These are phyloP conservation scores for Epinotia ramella DNA, from an alignment of 2,888 invertebrate genomes.

Conservation along the genomic window DNA sequence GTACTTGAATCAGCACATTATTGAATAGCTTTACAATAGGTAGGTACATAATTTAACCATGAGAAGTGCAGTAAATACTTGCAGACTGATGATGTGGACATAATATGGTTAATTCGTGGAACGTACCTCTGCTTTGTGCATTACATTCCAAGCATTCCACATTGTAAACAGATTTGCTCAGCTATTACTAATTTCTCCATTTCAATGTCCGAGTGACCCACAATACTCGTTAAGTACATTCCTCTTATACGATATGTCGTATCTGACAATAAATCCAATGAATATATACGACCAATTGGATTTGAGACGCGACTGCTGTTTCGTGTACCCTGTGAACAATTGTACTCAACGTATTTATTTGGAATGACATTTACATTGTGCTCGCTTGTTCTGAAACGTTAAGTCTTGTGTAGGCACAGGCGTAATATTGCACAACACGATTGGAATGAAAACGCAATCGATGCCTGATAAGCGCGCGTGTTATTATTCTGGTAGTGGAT, in stretches of 20 bases:
- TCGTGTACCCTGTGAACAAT: slow-evolving; percentile 11
- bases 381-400: neutral
- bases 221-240: neutral
- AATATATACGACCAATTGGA: neutral
- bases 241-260: neutral
- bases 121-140: neutral
- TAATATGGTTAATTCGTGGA: neutral
- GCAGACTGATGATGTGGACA: neutral
- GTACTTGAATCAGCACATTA: too few species aligned
- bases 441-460: too few species aligned
- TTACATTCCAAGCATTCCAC: slow-evolving; percentile 1
- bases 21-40: too few species aligned
- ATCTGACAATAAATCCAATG: neutral
- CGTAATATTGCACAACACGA: too few species aligned
- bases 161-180: neutral
- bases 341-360: neutral
- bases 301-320: neutral
- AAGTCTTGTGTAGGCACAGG: neutral
- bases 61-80: too few species aligned
- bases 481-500: too few species aligned
- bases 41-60: too few species aligned
- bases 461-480: too few species aligned
- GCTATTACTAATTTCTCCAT: slow-evolving; percentile 12
- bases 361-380: too few species aligned
- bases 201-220: slow-evolving; percentile 13